Conservation (phyloP, 2,888 invertebrate genomes). For the Herminia tarsipennalis region DNA sequence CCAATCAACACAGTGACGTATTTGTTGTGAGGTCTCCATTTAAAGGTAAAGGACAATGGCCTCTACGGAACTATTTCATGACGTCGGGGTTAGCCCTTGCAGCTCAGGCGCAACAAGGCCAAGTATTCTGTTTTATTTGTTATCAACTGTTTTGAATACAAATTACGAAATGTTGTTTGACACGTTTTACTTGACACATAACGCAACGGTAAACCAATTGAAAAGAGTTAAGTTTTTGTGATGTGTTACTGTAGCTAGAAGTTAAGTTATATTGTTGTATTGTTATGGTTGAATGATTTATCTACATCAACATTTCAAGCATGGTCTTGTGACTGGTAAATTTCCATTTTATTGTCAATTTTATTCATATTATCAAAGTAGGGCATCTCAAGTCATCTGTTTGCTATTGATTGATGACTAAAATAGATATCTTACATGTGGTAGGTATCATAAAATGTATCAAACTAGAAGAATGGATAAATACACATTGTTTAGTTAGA, state of each 20-base stretch:
- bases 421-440: no score
- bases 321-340: constrained; percentile 23
- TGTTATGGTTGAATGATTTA: constrained; percentile 14
- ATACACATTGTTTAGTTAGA: no score
- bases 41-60: constrained; percentile 66
- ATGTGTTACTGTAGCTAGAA: no score
- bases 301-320: constrained; percentile 8
- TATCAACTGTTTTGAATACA: constrained; percentile 36
- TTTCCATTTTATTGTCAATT: constrained; percentile 17
- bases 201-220: no score
- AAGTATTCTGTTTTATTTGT: constrained; percentile 29
- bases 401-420: no score
- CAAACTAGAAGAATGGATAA: no score
- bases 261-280: not conserved
- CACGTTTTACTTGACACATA: constrained; percentile 11
- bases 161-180: constrained; percentile 20
- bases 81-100: constrained; percentile 23
- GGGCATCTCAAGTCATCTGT: no score
- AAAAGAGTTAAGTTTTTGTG: not conserved
- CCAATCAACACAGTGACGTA: constrained; percentile 56
- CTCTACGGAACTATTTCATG: constrained; percentile 34
- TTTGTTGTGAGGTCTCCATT: constrained; percentile 57
- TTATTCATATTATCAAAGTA: constrained; percentile 15
- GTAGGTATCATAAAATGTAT: no score
- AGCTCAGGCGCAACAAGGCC: constrained; percentile 19